These are phyloP conservation scores for Scolopax rusticola DNA, from an alignment of 2,797 vertebrate genomes.

Conservation along the genomic window DNA sequence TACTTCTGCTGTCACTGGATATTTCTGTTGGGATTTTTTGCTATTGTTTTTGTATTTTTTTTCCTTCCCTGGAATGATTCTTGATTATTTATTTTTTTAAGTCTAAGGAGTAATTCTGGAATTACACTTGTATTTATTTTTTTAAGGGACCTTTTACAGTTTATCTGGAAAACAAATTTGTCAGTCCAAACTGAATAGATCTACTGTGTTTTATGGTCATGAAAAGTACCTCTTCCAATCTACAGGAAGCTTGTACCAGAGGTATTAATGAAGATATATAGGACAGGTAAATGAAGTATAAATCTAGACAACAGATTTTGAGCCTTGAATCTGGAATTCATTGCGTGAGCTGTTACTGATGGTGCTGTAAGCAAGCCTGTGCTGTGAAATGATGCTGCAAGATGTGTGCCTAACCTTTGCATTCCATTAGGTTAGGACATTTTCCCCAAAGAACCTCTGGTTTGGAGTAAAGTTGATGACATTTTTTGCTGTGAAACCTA, in stretches of 20 bases:
- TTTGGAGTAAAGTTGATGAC: neutral
- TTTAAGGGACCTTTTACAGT: neutral
- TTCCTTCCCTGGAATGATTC: neutral
- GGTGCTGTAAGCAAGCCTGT: neutral
- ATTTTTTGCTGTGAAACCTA: neutral
- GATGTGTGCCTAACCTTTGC: neutral
- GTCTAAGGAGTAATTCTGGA: neutral
- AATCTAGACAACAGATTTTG: neutral
- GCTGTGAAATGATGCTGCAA: neutral
- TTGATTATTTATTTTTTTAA: neutral
- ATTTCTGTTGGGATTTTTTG: neutral
- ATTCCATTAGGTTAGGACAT: neutral
- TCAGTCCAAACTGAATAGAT: neutral
- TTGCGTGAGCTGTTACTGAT: neutral
- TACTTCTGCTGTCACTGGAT: neutral
- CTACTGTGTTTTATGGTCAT: neutral
- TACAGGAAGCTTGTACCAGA: neutral
- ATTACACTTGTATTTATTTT: neutral
- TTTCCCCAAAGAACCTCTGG: neutral
- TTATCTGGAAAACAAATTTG: neutral
- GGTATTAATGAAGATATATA: neutral
- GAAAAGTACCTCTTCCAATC: neutral
- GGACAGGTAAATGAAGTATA: neutral
- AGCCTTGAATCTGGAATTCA: neutral
- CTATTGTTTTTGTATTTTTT: rapidly evolving